phyloP scores from a whole-genome alignment of 1,140 invertebrate species.

The Varroa destructor region DNA sequence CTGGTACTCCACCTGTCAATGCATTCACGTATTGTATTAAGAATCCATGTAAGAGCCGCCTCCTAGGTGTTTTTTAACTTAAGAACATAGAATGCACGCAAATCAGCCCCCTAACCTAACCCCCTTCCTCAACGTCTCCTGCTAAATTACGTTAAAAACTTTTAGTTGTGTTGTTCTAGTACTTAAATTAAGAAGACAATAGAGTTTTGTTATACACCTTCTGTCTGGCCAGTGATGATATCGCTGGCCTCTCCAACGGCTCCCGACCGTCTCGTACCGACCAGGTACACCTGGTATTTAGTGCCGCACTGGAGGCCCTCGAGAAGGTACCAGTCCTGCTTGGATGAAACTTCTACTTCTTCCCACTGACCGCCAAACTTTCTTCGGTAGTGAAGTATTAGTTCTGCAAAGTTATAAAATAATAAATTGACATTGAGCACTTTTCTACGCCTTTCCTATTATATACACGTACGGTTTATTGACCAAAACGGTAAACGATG shows the following conservation, averaged over 20 bases:
- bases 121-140: too few relatives aligned
- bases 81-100: neutral
- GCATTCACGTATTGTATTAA: too few relatives aligned
- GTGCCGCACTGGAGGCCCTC: slow-evolving; percentile 77
- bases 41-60: too few relatives aligned
- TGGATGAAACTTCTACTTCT: slow-evolving; percentile 35
- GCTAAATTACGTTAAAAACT: too few relatives aligned
- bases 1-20: slow-evolving; percentile 43
- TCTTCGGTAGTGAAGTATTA: slow-evolving; percentile 17
- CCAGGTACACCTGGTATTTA: slow-evolving; percentile 73
- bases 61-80: too few relatives aligned
- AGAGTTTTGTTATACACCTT: slow-evolving; percentile 35
- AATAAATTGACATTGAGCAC: too few relatives aligned
- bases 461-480: too few relatives aligned
- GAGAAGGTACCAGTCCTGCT: slow-evolving; percentile 62
- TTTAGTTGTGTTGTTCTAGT: too few relatives aligned
- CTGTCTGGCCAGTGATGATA: slow-evolving; percentile 38
- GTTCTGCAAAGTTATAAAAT: neutral
- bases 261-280: slow-evolving; percentile 17
- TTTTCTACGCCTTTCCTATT: too few relatives aligned
- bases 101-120: neutral
- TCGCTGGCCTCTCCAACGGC: slow-evolving; percentile 36
- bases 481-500: too few relatives aligned
- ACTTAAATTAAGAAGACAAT: too few relatives aligned
- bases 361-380: slow-evolving; percentile 68